phyloP scores from a whole-genome alignment of 1,140 invertebrate species.

The Vanessa atalanta region DNA sequence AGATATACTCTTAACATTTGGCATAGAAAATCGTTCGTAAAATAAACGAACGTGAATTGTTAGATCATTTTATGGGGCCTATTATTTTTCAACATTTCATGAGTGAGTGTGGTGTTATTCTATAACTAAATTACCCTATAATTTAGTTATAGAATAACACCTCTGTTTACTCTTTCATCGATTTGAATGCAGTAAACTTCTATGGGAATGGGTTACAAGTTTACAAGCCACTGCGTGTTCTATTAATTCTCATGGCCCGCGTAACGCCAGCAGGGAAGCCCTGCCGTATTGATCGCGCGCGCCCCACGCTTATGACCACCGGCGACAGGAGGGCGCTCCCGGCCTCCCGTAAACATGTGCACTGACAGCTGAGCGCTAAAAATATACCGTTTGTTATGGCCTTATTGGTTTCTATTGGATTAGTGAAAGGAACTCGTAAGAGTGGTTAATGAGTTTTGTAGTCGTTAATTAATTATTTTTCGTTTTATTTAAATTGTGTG shows the following conservation, averaged over 20 bases:
- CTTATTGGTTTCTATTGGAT: conserved; percentile 11
- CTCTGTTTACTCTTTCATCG: not conserved
- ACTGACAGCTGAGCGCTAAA: conserved; percentile 41
- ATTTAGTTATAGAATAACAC: too few species aligned
- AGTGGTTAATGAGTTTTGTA: too few species aligned
- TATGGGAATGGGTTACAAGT: conserved; percentile 4
- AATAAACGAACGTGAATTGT: too few species aligned
- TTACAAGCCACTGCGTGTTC: conserved; percentile 9
- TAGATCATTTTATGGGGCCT: not conserved
- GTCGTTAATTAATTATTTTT: not conserved
- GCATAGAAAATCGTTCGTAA: not conserved
- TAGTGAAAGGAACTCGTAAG: not conserved
- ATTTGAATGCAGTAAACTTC: not conserved
- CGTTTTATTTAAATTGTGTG: not conserved
- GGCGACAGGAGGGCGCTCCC: conserved; percentile 68
- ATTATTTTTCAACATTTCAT: not conserved
- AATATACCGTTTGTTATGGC: conserved; percentile 22
- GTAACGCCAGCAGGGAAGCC: conserved; percentile 58
- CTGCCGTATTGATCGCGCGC: conserved; percentile 68
- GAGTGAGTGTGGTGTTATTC: too few species aligned
- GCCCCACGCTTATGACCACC: conserved; percentile 66
- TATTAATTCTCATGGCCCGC: conserved; percentile 38
- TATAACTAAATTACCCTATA: too few species aligned
- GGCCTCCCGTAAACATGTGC: conserved; percentile 59
- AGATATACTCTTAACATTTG: not conserved